These are phyloP conservation scores for Sphaerophoria rueppellii DNA, from an alignment of 2,888 invertebrate species.

Conservation along the genomic window DNA sequence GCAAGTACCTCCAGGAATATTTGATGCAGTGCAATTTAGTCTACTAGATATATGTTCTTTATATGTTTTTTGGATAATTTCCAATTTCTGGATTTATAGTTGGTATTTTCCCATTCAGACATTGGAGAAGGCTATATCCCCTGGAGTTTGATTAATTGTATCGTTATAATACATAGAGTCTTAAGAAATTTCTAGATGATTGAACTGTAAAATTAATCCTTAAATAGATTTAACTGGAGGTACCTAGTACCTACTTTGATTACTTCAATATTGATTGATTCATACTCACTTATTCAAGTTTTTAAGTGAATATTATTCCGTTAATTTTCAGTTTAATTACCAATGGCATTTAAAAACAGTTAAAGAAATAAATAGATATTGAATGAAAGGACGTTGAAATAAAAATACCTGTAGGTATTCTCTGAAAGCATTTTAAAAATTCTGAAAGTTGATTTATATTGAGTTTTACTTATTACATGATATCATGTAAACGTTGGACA, in stretches of 20 bases:
- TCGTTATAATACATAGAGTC: constrained; percentile 12
- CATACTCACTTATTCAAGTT: neutral
- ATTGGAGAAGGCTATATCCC: neutral
- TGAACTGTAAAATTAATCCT: constrained; percentile 3
- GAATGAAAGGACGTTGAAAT: too few species aligned
- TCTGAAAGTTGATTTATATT: too few species aligned
- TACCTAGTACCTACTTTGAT: neutral
- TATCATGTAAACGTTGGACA: too few species aligned
- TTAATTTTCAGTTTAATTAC: neutral
- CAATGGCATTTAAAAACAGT: too few species aligned
- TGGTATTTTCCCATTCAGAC: neutral
- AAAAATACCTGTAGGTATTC: too few species aligned
- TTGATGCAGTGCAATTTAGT: constrained; percentile 24
- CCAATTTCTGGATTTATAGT: constrained; percentile 2
- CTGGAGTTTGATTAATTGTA: constrained; percentile 32
- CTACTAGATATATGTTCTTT: neutral
- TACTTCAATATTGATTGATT: neutral
- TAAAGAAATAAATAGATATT: too few species aligned
- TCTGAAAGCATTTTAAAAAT: too few species aligned
- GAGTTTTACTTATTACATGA: too few species aligned
- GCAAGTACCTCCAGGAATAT: neutral
- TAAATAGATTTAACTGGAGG: neutral
- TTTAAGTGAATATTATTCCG: neutral
- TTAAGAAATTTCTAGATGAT: constrained; percentile 14
- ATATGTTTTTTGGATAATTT: constrained; percentile 31